These are phyloP conservation scores for Drosophila neotestacea DNA, from an alignment of 2,888 invertebrate genomes.

Conservation along the genomic window DNA sequence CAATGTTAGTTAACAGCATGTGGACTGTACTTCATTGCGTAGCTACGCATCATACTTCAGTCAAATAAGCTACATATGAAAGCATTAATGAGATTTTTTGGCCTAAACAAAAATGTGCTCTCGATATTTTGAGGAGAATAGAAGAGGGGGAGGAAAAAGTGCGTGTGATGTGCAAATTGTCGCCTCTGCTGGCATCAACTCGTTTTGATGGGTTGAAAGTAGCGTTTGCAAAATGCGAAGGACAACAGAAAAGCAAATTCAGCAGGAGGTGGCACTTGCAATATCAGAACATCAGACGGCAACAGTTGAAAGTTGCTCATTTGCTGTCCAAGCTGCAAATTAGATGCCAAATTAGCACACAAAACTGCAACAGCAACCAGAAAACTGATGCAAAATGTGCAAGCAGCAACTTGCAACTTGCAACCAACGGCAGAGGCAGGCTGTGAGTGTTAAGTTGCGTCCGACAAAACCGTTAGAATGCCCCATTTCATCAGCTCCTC, in stretches of 20 bases:
- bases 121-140: neutral
- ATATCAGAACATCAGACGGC: constrained; percentile 23
- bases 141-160: neutral
- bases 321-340: constrained; percentile 71
- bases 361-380: constrained; percentile 43
- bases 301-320: constrained; percentile 51
- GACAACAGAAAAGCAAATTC: constrained; percentile 57
- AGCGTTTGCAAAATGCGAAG: constrained; percentile 51
- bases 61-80: constrained; percentile 37
- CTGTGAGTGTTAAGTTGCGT: constrained; percentile 73
- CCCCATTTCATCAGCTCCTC: constrained; percentile 45
- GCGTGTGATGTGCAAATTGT: constrained; percentile 51
- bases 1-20: constrained; percentile 17
- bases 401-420: constrained; percentile 18
- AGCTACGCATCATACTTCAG: neutral
- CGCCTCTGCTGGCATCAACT: constrained; percentile 61
- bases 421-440: constrained; percentile 6
- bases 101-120: constrained; percentile 28
- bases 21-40: constrained; percentile 1
- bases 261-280: constrained; percentile 36
- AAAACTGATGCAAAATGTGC: constrained; percentile 54
- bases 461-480: constrained; percentile 49
- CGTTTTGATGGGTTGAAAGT: constrained; percentile 73
- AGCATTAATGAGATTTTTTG: constrained; percentile 54
- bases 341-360: constrained; percentile 77